Evolutionary conservation across 1,140 invertebrate genomes (phyloP).

Genomic region (Leptestheria dahalacensis): DNA sequence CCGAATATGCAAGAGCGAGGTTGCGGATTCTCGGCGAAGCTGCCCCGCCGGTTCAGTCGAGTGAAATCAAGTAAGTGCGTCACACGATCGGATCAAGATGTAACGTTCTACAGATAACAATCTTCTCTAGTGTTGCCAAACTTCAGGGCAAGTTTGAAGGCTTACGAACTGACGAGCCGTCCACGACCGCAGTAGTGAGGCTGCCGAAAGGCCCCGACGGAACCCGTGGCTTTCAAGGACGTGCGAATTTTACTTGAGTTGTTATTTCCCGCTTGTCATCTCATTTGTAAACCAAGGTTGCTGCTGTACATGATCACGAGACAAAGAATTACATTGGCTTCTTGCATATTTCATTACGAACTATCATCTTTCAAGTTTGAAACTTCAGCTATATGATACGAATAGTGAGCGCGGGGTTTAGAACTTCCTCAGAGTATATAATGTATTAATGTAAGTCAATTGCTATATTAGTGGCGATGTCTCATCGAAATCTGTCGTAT

Average conservation of each 20-base stretch:
- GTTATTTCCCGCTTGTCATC: not conserved
- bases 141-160: slow-evolving; percentile 1
- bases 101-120: not conserved
- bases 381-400: not conserved
- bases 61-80: not conserved
- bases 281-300: not conserved
- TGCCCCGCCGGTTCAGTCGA: not conserved
- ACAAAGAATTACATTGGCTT: not conserved
- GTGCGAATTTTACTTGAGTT: slow-evolving; percentile 7
- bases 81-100: not conserved
- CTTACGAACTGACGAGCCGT: slow-evolving; percentile 5
- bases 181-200: slow-evolving; percentile 36
- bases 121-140: not conserved
- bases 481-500: no score
- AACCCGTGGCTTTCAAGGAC: slow-evolving; percentile 35
- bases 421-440: no score
- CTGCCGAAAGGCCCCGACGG: slow-evolving; percentile 70
- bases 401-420: no score
- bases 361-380: not conserved
- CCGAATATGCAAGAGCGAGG: slow-evolving; percentile 5
- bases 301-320: not conserved
- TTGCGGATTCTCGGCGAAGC: slow-evolving; percentile 7
- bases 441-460: no score
- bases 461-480: no score
- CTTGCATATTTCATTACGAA: not conserved